phyloP scores from a whole-genome alignment of 2,797 vertebrate genomes.

The Microcaecilia unicolor region DNA sequence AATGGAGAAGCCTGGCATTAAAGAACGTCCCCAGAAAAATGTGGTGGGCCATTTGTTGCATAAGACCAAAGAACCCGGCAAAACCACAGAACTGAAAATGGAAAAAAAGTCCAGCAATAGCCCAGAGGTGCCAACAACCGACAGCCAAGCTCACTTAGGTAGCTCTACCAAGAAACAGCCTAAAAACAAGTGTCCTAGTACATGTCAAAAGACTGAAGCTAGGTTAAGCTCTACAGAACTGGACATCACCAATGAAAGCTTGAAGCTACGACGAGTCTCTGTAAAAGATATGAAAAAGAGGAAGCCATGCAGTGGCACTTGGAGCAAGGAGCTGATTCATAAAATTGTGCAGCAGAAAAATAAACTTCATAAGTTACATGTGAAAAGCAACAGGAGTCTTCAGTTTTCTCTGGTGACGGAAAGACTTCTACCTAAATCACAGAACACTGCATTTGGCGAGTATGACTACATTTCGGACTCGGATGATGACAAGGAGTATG shows the following conservation, averaged over 20 bases:
- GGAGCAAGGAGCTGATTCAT: slow-evolving; percentile 97
- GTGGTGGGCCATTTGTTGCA: slow-evolving; percentile 23
- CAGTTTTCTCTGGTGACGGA: slow-evolving; percentile 55
- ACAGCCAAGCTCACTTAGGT: not conserved
- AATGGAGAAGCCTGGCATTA: slow-evolving; percentile 49
- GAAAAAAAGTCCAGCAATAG: slow-evolving; percentile 43
- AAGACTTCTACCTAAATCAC: slow-evolving; percentile 44
- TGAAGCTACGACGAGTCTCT: slow-evolving; percentile 39
- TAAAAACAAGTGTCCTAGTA: slow-evolving; percentile 8
- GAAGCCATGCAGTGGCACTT: slow-evolving; percentile 67
- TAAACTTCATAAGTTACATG: slow-evolving; percentile 70
- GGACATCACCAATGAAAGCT: slow-evolving; percentile 25
- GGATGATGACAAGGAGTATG: slow-evolving; percentile 70
- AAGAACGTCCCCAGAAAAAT: slow-evolving; percentile 45
- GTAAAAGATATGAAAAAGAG: slow-evolving; percentile 66
- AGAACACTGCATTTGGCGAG: slow-evolving; percentile 58
- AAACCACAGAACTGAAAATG: slow-evolving; percentile 48
- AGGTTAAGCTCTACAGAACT: slow-evolving; percentile 28
- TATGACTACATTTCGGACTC: slow-evolving; percentile 81
- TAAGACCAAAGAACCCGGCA: slow-evolving; percentile 30
- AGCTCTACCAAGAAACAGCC: slow-evolving; percentile 5
- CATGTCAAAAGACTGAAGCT: accelerated
- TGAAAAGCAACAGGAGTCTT: slow-evolving; percentile 66
- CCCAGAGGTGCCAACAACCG: accelerated
- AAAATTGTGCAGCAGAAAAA: slow-evolving; percentile 98